Evolutionary conservation across 92 coral and sea anemone species (phyloP).

Genomic region (Zoanthus sansibaricus): DNA sequence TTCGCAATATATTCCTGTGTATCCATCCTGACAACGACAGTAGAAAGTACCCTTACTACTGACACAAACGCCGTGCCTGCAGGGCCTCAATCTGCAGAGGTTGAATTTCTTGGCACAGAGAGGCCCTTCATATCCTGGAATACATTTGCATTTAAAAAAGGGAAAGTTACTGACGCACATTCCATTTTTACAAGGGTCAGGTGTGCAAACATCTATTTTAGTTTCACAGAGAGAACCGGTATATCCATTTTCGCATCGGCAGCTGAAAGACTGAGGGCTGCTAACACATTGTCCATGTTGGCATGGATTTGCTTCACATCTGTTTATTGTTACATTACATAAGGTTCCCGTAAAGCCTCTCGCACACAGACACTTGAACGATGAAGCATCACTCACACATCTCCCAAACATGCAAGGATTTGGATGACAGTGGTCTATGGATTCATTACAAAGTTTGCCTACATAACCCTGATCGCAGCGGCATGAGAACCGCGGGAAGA

Average conservation of each 20-base stretch:
- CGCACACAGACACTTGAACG: slow-evolving; percentile 75
- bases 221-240: slow-evolving; percentile 51
- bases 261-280: slow-evolving; percentile 49
- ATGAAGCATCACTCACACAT: slow-evolving; percentile 65
- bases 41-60: slow-evolving; percentile 50
- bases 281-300: slow-evolving; percentile 67
- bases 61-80: slow-evolving; percentile 78
- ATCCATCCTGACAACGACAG: slow-evolving; percentile 77
- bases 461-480: slow-evolving; percentile 75
- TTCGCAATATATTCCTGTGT: slow-evolving; percentile 79
- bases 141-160: slow-evolving; percentile 72
- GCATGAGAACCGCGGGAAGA: slow-evolving; percentile 63
- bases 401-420: slow-evolving; percentile 80
- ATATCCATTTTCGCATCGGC: slow-evolving; percentile 65
- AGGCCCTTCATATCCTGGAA: slow-evolving; percentile 75
- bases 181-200: slow-evolving; percentile 80
- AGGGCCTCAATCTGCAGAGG: slow-evolving; percentile 79
- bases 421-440: slow-evolving; percentile 69
- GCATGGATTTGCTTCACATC: slow-evolving; percentile 82
- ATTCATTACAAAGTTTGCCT: slow-evolving; percentile 75
- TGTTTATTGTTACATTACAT: slow-evolving; percentile 64
- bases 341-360: slow-evolving; percentile 70
- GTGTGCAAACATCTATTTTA: slow-evolving; percentile 39
- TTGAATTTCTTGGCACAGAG: slow-evolving; percentile 69
- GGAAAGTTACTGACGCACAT: slow-evolving; percentile 63